A percentile compares a stretch with the other conserved stretches of the same genome.
phyloP scores from a whole-genome alignment of 2,113 vertebrate genomes.

The Perccottus glenii region DNA sequence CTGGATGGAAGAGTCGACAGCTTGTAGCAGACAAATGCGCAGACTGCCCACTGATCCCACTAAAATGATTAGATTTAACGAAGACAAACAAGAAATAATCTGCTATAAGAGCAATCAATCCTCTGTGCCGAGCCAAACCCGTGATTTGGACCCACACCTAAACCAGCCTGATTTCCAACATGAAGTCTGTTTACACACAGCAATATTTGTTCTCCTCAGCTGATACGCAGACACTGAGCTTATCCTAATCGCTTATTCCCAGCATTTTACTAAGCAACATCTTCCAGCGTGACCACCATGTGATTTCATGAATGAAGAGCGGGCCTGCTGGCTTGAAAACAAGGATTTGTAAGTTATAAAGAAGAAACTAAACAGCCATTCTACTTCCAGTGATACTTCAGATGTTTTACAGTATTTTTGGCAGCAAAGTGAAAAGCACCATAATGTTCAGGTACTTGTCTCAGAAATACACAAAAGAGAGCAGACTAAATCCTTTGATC shows the following conservation, averaged over 20 bases:
- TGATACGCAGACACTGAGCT: constrained; percentile 50
- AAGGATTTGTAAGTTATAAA: background rate
- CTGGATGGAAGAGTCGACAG: constrained; percentile 71
- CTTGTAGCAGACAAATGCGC: constrained; percentile 74
- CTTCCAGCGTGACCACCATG: constrained; percentile 38
- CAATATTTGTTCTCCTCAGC: constrained; percentile 61
- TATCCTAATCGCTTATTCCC: constrained; percentile 50
- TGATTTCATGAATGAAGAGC: constrained; percentile 33
- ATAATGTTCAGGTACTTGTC: too few relatives aligned
- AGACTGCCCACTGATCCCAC: constrained; percentile 72
- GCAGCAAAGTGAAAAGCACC: background rate
- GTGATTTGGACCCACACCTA: constrained; percentile 68
- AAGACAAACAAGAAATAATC: constrained; percentile 77
- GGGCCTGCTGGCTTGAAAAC: constrained; percentile 6
- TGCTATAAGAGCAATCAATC: constrained; percentile 73
- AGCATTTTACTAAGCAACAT: constrained; percentile 18
- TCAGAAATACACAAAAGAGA: too few relatives aligned
- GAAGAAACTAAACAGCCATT: background rate
- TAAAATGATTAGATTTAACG: constrained; percentile 79
- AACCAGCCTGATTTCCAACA: constrained; percentile 63
- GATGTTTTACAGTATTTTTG: background rate
- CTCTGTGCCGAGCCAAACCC: constrained; percentile 65
- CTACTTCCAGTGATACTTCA: background rate
- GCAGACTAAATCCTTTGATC: too few relatives aligned
- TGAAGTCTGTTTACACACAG: constrained; percentile 62